Evolutionary conservation across 1,140 invertebrate species (phyloP).

Genomic region (Trichonephila clavata): DNA sequence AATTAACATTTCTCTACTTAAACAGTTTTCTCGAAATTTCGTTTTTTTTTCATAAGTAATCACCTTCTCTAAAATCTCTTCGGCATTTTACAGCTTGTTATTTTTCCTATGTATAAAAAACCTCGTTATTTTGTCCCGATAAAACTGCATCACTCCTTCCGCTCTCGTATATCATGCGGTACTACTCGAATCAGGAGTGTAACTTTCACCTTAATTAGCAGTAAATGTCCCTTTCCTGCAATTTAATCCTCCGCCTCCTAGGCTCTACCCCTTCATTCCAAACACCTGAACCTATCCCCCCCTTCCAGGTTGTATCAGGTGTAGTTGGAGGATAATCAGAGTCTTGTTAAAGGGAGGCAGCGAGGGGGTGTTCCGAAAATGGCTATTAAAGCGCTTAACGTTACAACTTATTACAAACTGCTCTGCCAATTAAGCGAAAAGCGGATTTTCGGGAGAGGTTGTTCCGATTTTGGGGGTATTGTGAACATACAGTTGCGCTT

Average conservation of each 20-base stretch:
- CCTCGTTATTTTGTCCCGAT: conserved; percentile 34
- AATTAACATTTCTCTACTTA: neutral
- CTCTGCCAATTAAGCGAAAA: conserved; percentile 50
- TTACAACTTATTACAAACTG: conserved; percentile 57
- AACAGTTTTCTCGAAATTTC: neutral
- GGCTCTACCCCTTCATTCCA: neutral
- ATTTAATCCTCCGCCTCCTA: conserved; percentile 40
- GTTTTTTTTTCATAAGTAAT: neutral
- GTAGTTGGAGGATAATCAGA: conserved; percentile 21
- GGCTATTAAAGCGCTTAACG: conserved; percentile 72
- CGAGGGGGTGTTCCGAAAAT: conserved; percentile 45
- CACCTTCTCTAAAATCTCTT: neutral
- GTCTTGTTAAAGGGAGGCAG: conserved; percentile 35
- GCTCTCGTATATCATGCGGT: neutral
- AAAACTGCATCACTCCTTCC: neutral
- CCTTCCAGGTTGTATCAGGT: neutral
- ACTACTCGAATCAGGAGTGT: neutral
- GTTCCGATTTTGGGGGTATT: neutral
- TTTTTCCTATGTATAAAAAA: neutral
- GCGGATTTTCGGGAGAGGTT: conserved; percentile 25
- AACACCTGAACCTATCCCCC: conserved; percentile 49
- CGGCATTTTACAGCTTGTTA: too few relatives aligned
- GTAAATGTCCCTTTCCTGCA: conserved; percentile 56
- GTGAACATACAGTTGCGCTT: neutral
- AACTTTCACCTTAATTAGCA: conserved; percentile 64